A percentile compares a stretch with the other conserved stretches of the same genome.
These are phyloP conservation scores for Daphoenositta chrysoptera DNA, from an alignment of 2,113 vertebrate species.

Conservation along the genomic window DNA sequence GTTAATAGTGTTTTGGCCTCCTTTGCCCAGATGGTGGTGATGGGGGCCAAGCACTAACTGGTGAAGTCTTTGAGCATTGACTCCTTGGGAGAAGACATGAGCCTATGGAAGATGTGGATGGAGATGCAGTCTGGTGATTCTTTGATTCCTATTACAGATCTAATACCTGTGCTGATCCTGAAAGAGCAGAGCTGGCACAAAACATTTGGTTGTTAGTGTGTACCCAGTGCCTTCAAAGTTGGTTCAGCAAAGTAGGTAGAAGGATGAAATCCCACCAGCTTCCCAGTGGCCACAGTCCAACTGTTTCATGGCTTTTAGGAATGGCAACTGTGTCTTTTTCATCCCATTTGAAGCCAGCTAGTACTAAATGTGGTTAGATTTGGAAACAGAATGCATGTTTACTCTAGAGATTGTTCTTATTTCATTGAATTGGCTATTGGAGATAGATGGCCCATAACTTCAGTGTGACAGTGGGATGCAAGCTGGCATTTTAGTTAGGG, in stretches of 20 bases:
- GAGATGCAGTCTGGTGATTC: not conserved
- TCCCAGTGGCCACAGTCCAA: not conserved
- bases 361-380: not conserved
- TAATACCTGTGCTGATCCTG: not conserved
- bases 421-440: not conserved
- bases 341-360: not conserved
- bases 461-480: not conserved
- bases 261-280: not conserved
- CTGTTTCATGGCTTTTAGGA: not conserved
- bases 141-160: not conserved
- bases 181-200: not conserved
- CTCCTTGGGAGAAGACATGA: not conserved
- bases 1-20: not conserved
- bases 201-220: not conserved
- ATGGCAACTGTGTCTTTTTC: rapidly evolving
- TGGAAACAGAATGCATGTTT: not conserved
- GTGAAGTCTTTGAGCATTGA: not conserved
- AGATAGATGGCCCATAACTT: not conserved
- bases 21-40: not conserved
- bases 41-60: not conserved
- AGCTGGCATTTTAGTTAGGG: not conserved
- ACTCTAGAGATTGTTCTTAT: not conserved
- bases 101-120: rapidly evolving
- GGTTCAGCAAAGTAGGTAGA: not conserved
- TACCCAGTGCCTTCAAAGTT: not conserved